Percentiles rank a stretch among this genome's conserved stretches.
These are phyloP conservation scores for Antheraea pernyi DNA, from an alignment of 1,140 invertebrate genomes.

Conservation along the genomic window DNA sequence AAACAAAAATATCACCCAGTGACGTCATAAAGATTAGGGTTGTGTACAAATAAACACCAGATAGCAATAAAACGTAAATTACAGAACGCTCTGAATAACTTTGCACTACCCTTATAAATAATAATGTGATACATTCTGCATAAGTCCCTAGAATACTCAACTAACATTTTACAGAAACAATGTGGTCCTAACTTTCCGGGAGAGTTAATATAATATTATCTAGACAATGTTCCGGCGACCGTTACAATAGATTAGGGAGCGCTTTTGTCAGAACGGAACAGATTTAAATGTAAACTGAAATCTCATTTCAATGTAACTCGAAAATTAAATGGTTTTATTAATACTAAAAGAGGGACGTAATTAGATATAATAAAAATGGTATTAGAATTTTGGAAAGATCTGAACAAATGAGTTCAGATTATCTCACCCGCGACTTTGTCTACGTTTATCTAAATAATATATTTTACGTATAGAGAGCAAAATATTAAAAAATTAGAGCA, in stretches of 20 bases:
- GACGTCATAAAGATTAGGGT: too few species aligned
- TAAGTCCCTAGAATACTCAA: neutral
- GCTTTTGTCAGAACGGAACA: neutral
- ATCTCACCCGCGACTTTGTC: too few species aligned
- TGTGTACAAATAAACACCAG: too few species aligned
- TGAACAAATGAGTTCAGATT: too few species aligned
- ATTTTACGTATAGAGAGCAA: too few species aligned
- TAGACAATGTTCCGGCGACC: neutral
- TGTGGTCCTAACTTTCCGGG: neutral
- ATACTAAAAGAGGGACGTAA: too few species aligned
- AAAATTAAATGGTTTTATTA: neutral
- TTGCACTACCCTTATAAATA: neutral
- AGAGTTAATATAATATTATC: conserved; percentile 4
- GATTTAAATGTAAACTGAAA: neutral
- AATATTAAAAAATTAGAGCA: too few species aligned
- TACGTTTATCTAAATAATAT: too few species aligned
- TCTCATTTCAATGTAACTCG: neutral
- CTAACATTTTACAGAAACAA: conserved; percentile 1
- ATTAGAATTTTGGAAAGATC: too few species aligned
- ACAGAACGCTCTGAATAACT: neutral
- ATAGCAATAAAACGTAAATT: neutral
- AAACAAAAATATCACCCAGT: too few species aligned
- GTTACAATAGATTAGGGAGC: neutral
- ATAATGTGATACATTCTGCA: neutral
- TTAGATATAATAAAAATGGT: too few species aligned